These are phyloP conservation scores for Podilymbus podiceps DNA, from an alignment of 2,113 vertebrate genomes.

Conservation along the genomic window DNA sequence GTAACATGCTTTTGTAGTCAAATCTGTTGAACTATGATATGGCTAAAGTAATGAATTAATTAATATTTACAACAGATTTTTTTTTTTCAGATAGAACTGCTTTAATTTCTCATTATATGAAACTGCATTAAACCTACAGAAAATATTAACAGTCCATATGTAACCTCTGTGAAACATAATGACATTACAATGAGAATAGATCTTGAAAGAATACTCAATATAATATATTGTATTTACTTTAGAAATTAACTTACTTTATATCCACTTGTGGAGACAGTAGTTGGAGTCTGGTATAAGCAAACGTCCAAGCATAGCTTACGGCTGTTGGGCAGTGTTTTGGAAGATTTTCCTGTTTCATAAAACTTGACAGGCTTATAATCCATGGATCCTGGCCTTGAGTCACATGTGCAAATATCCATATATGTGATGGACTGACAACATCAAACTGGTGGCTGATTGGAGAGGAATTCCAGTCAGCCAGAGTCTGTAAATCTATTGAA, in stretches of 20 bases:
- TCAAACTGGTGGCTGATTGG: slow-evolving; percentile 99
- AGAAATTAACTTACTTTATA: slow-evolving; percentile 86
- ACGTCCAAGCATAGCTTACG: slow-evolving; percentile 96
- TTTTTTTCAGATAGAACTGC: neutral
- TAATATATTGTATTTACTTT: neutral
- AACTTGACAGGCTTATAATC: slow-evolving; percentile 98
- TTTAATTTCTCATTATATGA: neutral
- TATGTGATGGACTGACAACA: slow-evolving; percentile 95
- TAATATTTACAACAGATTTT: neutral
- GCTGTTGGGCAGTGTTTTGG: slow-evolving; percentile 95
- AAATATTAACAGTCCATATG: neutral
- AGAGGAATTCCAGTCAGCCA: slow-evolving; percentile 96
- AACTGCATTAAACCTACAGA: neutral
- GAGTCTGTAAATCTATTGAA: slow-evolving; percentile 92
- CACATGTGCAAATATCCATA: slow-evolving; percentile 99
- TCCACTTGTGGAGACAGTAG: slow-evolving; percentile 96
- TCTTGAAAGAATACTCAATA: neutral
- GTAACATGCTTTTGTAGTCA: neutral
- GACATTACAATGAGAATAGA: neutral
- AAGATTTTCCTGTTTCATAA: slow-evolving; percentile 94
- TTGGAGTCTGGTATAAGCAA: slow-evolving; percentile 94
- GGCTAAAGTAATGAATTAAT: neutral
- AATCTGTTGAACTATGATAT: neutral
- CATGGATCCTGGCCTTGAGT: slow-evolving; percentile 97
- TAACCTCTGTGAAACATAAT: neutral